phyloP scores from a whole-genome alignment of 2,797 vertebrate genomes.

The Chromis chromis region DNA sequence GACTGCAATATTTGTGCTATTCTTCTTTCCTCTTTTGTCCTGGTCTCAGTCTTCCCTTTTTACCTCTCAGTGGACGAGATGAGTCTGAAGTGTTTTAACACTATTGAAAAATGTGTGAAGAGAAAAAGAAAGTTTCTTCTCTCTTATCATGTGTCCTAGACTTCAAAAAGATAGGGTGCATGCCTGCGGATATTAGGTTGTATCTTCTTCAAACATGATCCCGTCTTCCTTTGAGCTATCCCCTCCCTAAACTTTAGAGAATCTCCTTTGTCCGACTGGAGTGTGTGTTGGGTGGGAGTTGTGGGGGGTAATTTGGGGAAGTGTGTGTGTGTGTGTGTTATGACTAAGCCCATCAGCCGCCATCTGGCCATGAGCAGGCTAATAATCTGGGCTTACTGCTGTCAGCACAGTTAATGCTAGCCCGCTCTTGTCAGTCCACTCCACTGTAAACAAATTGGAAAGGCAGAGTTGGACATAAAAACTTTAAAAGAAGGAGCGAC shows the following conservation, averaged over 20 bases:
- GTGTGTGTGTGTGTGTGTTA: slow-evolving; percentile 50
- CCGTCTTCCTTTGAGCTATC: slow-evolving; percentile 48
- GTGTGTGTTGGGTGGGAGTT: slow-evolving; percentile 16
- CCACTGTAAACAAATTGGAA: slow-evolving; percentile 55
- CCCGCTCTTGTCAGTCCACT: slow-evolving; percentile 63
- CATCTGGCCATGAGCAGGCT: slow-evolving; percentile 86
- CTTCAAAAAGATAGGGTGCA: slow-evolving; percentile 60
- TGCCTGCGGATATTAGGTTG: slow-evolving; percentile 53
- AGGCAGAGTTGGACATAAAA: slow-evolving; percentile 28
- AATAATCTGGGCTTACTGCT: slow-evolving; percentile 87
- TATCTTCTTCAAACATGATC: slow-evolving; percentile 57
- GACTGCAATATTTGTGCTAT: neutral
- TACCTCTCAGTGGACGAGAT: neutral
- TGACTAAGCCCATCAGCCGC: slow-evolving; percentile 80
- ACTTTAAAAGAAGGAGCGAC: slow-evolving; percentile 1
- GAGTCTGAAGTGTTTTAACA: slow-evolving; percentile 42
- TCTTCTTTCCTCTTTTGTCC: slow-evolving; percentile 6
- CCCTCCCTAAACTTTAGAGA: slow-evolving; percentile 47
- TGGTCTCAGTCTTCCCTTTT: neutral
- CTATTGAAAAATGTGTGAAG: slow-evolving; percentile 47
- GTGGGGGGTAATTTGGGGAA: slow-evolving; percentile 35
- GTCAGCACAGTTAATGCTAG: slow-evolving; percentile 64
- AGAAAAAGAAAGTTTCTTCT: slow-evolving; percentile 35
- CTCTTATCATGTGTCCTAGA: slow-evolving; percentile 27
- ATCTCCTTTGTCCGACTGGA: slow-evolving; percentile 9